Evolutionary conservation across 2,797 vertebrate species (phyloP), one percentile per base, ranked within the genome.

Genomic region (Chrysocyon brachyurus): DNA sequence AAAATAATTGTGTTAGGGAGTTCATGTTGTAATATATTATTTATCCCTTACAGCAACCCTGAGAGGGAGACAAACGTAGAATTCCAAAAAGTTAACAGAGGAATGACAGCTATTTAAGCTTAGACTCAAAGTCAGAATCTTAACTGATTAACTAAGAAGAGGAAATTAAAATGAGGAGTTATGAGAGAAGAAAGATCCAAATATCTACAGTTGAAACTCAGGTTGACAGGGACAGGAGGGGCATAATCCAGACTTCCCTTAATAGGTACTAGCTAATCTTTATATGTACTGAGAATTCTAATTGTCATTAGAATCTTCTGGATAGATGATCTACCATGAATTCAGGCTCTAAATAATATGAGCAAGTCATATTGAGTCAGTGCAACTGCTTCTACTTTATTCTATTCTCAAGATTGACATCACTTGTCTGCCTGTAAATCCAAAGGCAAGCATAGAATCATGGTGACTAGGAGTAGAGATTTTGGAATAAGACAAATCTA

Each of bases 181-280:
- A 77, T 83, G 46, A 88, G 31, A 81, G 9, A 90, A 94, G 15
- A 77, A 90, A 95, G 22, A 90, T n/a, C 77, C 24, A 91, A 87
- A 86, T 81, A 95, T 84, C 14, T 90, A 1, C 81, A 17, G 7
- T 90, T 90, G 75, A 96, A 96, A 84, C 12, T 72, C 46, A 63
- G 36, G 59, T 85, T 59, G n/a, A 5, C 49, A 70, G 24, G 24
- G 40, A 87, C 46, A 75, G 21, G 46, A 72, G n/a, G 59, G 22
- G 24, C 73, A 90, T 82, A 92, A 93, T 90, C 19, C 36, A 82
- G 59, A 83, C 40, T 57, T 90, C 56, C 21, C 90, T 96, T 93
- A 90, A 46, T 93, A 91, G 70, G 6, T 86, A 40, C 22, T 82
- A 90, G 72, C 17, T 97, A 87, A 95, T 84, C 54, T 33, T 97